Conservation (phyloP, 2,113 vertebrate genomes). For the Epinephelus lanceolatus region DNA sequence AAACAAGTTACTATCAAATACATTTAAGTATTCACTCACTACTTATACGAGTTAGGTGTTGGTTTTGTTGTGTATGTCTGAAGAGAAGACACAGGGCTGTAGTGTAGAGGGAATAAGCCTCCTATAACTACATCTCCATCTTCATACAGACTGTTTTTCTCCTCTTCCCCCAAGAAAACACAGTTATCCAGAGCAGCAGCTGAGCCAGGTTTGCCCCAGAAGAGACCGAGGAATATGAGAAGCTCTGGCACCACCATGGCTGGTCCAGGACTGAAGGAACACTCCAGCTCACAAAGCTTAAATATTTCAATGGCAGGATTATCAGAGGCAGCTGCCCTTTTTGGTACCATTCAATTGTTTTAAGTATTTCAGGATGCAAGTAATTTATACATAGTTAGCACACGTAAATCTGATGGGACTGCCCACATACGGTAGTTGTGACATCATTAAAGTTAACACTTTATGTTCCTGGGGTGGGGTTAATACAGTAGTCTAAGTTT, state of each 20-base stretch:
- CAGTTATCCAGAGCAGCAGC: conserved; percentile 54
- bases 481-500: too few species aligned
- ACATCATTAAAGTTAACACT: too few species aligned
- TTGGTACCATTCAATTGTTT: neutral
- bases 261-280: conserved; percentile 4
- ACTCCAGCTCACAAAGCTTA: neutral
- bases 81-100: conserved; percentile 65
- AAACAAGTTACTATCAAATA: neutral
- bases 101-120: conserved; percentile 83
- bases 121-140: conserved; percentile 82
- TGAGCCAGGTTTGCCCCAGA: conserved; percentile 7
- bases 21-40: conserved; percentile 64
- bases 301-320: conserved; percentile 42
- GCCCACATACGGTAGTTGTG: conserved; percentile 10
- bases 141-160: conserved; percentile 70
- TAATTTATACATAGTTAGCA: conserved; percentile 32
- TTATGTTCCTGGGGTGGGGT: too few species aligned
- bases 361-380: neutral
- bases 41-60: conserved; percentile 63
- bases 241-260: conserved; percentile 59
- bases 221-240: conserved; percentile 47
- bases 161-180: conserved; percentile 75
- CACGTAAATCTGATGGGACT: conserved; percentile 4
- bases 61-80: conserved; percentile 74
- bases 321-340: neutral